A percentile compares a stretch with the other conserved stretches of the same genome.
Evolutionary conservation across 2,113 vertebrate species (phyloP).

Genomic region (Climacteris rufus): DNA sequence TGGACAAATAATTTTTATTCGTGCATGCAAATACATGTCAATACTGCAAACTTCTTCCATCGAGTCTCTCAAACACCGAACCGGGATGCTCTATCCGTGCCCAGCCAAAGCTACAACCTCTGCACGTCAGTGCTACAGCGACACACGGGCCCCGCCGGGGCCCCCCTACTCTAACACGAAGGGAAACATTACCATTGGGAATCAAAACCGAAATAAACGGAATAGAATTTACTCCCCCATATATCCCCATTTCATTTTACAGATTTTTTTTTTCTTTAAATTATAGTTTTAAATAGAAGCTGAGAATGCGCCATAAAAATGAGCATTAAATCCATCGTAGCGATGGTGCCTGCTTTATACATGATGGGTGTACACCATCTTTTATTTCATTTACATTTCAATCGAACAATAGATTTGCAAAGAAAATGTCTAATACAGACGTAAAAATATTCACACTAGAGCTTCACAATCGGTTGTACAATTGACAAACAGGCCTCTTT

Average conservation of each 20-base stretch:
- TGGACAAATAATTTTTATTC: slow-evolving; percentile 85
- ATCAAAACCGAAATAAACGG: slow-evolving; percentile 88
- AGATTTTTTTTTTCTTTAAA: slow-evolving; percentile 86
- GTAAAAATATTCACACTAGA: slow-evolving; percentile 97
- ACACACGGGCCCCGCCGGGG: slow-evolving; percentile 74
- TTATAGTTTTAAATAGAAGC: slow-evolving; percentile 90
- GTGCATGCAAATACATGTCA: slow-evolving; percentile 94
- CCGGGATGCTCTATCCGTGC: slow-evolving; percentile 83
- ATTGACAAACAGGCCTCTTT: slow-evolving; percentile 90
- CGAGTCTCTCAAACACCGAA: slow-evolving; percentile 81
- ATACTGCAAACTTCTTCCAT: slow-evolving; percentile 84
- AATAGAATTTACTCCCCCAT: slow-evolving; percentile 92
- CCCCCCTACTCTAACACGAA: slow-evolving; percentile 83
- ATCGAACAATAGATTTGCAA: slow-evolving; percentile 99
- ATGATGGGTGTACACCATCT: slow-evolving; percentile 98
- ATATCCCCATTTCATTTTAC: slow-evolving; percentile 86
- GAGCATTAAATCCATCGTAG: slow-evolving; percentile 95
- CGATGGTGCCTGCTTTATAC: slow-evolving; percentile 97
- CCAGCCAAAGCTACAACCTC: slow-evolving; percentile 79
- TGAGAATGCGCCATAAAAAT: slow-evolving; percentile 94
- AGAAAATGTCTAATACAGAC: slow-evolving; percentile 99
- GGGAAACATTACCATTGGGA: slow-evolving; percentile 86
- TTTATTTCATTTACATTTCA: slow-evolving; percentile 97
- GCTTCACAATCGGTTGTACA: slow-evolving; percentile 91
- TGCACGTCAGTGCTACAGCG: slow-evolving; percentile 80